These are phyloP conservation scores for Nineta flava DNA, from an alignment of 2,888 invertebrate genomes.

Conservation along the genomic window DNA sequence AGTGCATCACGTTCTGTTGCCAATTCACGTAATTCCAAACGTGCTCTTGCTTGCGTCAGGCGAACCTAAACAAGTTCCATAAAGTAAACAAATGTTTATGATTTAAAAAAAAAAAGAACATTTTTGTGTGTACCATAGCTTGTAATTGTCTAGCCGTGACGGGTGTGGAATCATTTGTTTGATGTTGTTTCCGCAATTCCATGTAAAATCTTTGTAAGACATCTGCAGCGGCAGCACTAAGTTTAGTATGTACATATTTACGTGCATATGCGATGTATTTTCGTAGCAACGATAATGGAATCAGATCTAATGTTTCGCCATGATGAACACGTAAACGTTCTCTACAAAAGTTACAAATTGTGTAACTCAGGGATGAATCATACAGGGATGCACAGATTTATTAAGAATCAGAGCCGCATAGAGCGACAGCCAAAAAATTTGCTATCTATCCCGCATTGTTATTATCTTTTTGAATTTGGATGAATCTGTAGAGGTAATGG, in stretches of 20 bases:
- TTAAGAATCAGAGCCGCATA: no score
- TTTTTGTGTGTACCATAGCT: constrained; percentile 45
- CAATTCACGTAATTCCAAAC: constrained; percentile 66
- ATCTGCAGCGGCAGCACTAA: constrained; percentile 54
- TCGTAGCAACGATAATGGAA: constrained; percentile 61
- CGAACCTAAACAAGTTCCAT: constrained; percentile 3
- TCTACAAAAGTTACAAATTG: constrained; percentile 26
- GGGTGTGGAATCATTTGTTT: constrained; percentile 51
- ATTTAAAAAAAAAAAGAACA: not conserved
- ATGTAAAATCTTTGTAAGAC: constrained; percentile 67
- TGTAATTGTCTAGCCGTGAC: constrained; percentile 80
- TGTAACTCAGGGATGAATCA: no score
- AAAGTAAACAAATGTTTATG: not conserved
- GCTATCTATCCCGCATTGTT: no score
- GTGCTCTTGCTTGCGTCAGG: constrained; percentile 62
- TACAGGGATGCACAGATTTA: no score
- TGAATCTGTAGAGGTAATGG: no score
- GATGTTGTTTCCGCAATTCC: constrained; percentile 51
- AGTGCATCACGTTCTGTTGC: constrained; percentile 66
- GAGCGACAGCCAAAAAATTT: no score
- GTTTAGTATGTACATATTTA: constrained; percentile 68
- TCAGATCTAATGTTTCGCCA: constrained; percentile 47
- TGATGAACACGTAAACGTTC: constrained; percentile 39
- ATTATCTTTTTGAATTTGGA: no score
- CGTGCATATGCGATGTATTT: constrained; percentile 88